Conservation (phyloP, 2,797 vertebrate species). For the Euthynnus affinis region DNA sequence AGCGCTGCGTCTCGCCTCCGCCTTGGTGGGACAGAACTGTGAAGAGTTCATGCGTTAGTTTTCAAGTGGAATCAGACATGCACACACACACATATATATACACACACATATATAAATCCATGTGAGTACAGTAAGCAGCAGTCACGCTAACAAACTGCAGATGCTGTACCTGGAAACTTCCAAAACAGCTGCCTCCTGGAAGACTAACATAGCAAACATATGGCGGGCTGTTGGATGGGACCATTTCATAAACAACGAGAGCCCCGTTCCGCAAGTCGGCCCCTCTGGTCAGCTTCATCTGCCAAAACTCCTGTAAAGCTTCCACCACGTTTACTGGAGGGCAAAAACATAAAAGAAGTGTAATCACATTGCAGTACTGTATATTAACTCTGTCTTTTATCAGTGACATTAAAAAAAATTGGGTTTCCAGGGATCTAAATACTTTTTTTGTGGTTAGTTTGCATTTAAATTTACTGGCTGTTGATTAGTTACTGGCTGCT, state of each 20-base stretch:
- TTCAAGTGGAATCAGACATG: slow-evolving; percentile 9
- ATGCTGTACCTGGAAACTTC: slow-evolving; percentile 94
- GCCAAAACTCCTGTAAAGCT: slow-evolving; percentile 98
- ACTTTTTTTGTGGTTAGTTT: background rate
- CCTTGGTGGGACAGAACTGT: slow-evolving; percentile 97
- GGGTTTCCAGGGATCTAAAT: background rate
- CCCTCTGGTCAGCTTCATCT: slow-evolving; percentile 97
- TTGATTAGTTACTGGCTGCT: background rate
- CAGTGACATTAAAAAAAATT: background rate
- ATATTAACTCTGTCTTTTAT: background rate
- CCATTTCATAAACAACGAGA: slow-evolving; percentile 98
- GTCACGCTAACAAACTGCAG: slow-evolving; percentile 7
- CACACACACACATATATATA: background rate
- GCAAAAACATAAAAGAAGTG: slow-evolving; percentile 29
- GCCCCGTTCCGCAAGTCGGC: slow-evolving; percentile 96
- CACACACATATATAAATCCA: background rate
- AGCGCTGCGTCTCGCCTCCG: slow-evolving; percentile 93
- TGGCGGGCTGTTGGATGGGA: slow-evolving; percentile 94
- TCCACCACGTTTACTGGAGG: slow-evolving; percentile 96
- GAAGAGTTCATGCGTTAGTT: slow-evolving; percentile 21
- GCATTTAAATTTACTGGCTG: background rate
- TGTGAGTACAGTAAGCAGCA: background rate
- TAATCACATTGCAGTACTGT: slow-evolving; percentile 6
- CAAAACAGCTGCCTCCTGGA: slow-evolving; percentile 97
- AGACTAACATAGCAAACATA: slow-evolving; percentile 98